phyloP scores from a whole-genome alignment of 2,888 invertebrate genomes.

The Hirtodrosophila cameraria region DNA sequence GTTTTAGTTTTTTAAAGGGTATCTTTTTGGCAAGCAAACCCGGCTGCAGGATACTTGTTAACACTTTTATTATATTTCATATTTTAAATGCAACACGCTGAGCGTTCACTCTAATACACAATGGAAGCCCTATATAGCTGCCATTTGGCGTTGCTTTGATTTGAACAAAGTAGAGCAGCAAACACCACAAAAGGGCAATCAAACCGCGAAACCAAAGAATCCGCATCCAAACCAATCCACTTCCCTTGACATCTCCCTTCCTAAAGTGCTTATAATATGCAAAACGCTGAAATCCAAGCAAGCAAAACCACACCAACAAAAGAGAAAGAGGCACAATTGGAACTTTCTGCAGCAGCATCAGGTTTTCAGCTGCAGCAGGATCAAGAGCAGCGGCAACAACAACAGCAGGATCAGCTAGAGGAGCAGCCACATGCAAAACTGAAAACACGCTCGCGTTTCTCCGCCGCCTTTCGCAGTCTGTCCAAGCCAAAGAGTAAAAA shows the following conservation, averaged over 20 bases:
- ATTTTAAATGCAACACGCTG: no score
- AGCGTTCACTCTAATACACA: not conserved
- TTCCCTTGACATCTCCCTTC: slow-evolving; percentile 8
- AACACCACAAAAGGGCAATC: not conserved
- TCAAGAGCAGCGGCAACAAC: slow-evolving; percentile 28
- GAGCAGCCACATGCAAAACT: slow-evolving; percentile 53
- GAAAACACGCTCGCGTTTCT: slow-evolving; percentile 81
- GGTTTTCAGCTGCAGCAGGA: slow-evolving; percentile 29
- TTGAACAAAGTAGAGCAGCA: no score
- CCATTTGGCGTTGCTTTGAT: no score
- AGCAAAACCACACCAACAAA: slow-evolving; percentile 41
- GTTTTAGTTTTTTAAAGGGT: not conserved
- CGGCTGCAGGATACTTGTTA: slow-evolving; percentile 18
- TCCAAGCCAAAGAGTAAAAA: slow-evolving; percentile 76
- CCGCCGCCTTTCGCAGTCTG: slow-evolving; percentile 80
- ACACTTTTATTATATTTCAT: no score
- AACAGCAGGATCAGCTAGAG: slow-evolving; percentile 49
- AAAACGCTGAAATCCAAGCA: slow-evolving; percentile 74
- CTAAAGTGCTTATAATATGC: slow-evolving; percentile 76
- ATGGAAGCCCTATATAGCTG: slow-evolving; percentile 19
- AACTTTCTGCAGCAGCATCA: slow-evolving; percentile 1
- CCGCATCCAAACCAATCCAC: not conserved
- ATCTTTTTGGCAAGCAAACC: not conserved
- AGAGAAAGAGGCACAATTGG: slow-evolving; percentile 20
- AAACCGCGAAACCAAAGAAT: not conserved